A percentile compares a stretch with the other conserved stretches of the same genome.
Evolutionary conservation across 2,888 invertebrate species (phyloP).

Genomic region (Pardosa pseudoannulata): DNA sequence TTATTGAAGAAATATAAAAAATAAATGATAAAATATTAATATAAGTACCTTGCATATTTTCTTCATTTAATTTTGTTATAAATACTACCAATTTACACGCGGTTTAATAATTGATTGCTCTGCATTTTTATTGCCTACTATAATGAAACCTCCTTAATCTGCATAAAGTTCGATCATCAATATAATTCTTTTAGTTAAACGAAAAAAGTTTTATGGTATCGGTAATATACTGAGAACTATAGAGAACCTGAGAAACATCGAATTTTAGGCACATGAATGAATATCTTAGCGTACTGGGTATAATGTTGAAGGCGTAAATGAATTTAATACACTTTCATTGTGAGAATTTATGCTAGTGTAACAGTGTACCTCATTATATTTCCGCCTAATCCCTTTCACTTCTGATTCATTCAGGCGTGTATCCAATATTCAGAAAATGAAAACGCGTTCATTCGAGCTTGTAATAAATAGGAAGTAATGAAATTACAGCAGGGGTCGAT

Average conservation of each 20-base stretch:
- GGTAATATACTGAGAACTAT: not conserved
- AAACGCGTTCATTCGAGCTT: constrained; percentile 65
- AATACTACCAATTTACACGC: no score
- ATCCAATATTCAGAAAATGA: constrained; percentile 59
- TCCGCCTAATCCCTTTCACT: constrained; percentile 49
- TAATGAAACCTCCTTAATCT: no score
- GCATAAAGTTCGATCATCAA: no score
- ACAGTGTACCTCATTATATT: constrained; percentile 62
- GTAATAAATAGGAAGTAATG: constrained; percentile 65
- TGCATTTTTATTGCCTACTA: no score
- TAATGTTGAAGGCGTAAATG: constrained; percentile 25
- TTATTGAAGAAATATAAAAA: no score
- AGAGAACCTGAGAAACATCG: not conserved
- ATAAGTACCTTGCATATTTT: no score
- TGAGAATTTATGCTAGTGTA: constrained; percentile 23
- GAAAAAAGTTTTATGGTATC: no score
- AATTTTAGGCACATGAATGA: constrained; percentile 15
- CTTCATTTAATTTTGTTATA: no score
- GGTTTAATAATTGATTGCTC: no score
- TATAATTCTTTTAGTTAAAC: no score
- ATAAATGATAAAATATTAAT: no score
- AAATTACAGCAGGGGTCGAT: constrained; percentile 37
- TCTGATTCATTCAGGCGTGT: constrained; percentile 52
- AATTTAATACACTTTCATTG: constrained; percentile 54
- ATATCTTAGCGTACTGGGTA: constrained; percentile 20